Evolutionary conservation across 2,888 invertebrate genomes (phyloP).

Genomic region (Eubasilissa splendida): DNA sequence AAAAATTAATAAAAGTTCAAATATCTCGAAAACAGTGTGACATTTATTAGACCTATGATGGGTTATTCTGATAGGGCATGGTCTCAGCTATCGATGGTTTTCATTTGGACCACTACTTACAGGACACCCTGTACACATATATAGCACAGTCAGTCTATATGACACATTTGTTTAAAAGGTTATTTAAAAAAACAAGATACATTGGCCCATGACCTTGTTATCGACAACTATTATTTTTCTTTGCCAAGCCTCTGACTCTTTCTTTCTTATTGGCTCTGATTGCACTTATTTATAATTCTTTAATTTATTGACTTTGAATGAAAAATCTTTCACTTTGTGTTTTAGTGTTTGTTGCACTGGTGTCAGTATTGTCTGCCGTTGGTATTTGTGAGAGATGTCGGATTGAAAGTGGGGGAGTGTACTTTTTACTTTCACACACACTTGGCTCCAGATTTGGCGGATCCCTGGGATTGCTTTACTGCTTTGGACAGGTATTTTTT

Average conservation of each 20-base stretch:
- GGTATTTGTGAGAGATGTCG: constrained; percentile 96
- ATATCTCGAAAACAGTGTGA: too few species aligned
- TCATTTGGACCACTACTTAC: too few species aligned
- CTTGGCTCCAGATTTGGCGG: constrained; percentile 95
- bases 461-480: constrained; percentile 93
- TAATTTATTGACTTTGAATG: neutral
- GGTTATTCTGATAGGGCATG: too few species aligned
- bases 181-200: too few species aligned
- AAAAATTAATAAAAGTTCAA: too few species aligned
- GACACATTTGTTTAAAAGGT: too few species aligned
- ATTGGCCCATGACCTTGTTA: too few species aligned
- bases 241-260: neutral
- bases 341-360: constrained; percentile 88
- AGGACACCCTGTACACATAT: too few species aligned
- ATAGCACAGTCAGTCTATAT: too few species aligned
- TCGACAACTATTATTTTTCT: too few species aligned
- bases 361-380: constrained; percentile 94
- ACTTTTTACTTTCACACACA: constrained; percentile 95
- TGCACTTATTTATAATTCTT: neutral
- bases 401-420: constrained; percentile 97
- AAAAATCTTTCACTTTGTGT: constrained; percentile 44
- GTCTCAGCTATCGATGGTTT: too few species aligned
- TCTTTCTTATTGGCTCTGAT: neutral
- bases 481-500: constrained; percentile 89
- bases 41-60: too few species aligned